Evolutionary conservation across 37 sponge, comb jelly and placozoan genomes (phyloP).

Genomic region (Ianthella basta): DNA sequence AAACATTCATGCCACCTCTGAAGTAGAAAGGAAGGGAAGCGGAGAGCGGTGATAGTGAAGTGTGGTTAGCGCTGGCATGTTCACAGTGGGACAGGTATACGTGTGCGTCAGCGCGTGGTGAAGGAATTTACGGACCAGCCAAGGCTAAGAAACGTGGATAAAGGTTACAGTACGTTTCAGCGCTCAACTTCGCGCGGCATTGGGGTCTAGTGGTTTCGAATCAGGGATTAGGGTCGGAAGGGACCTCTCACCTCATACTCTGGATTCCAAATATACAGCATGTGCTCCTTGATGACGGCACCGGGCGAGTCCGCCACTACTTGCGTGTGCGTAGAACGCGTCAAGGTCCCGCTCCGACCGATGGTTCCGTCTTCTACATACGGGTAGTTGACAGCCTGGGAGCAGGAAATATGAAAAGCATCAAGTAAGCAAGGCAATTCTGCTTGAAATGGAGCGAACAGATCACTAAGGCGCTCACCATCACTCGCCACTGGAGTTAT

Average conservation of each 20-base stretch:
- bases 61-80: too few relatives aligned
- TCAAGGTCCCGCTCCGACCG: not conserved
- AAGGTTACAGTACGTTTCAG: too few relatives aligned
- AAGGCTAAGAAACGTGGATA: too few relatives aligned
- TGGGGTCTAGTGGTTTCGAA: too few relatives aligned
- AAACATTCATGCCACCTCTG: slow-evolving; percentile 81
- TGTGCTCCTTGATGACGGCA: slow-evolving; percentile 39
- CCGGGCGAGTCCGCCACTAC: not conserved
- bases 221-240: too few relatives aligned
- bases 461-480: too few relatives aligned
- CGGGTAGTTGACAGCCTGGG: slow-evolving; percentile 6
- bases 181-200: too few relatives aligned
- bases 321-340: not conserved
- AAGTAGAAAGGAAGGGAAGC: not conserved
- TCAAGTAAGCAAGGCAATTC: too few relatives aligned
- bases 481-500: too few relatives aligned
- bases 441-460: too few relatives aligned
- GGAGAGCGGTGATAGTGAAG: not conserved
- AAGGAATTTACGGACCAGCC: too few relatives aligned
- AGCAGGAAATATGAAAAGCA: not conserved
- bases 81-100: too few relatives aligned
- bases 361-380: slow-evolving; percentile 14
- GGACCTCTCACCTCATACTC: slow-evolving; percentile 53
- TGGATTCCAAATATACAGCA: slow-evolving; percentile 72
- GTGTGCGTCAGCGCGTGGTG: not conserved